Conservation (phyloP, 2,888 invertebrate genomes). For the Nysson spinosus region DNA sequence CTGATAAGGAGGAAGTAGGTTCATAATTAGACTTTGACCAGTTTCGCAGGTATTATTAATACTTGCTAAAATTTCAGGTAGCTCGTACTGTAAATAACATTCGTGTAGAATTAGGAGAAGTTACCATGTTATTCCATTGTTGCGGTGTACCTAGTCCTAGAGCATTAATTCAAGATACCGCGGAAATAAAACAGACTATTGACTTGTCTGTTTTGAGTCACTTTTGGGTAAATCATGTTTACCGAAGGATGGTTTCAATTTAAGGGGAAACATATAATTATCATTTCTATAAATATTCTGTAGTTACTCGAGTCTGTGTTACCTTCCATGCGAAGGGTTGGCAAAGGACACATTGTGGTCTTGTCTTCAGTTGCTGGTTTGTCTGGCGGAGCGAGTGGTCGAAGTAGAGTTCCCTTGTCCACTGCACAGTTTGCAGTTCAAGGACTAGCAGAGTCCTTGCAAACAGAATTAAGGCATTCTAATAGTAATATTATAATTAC, state of each 20-base stretch:
- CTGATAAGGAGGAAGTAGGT: slow-evolving; percentile 77
- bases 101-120: slow-evolving; percentile 79
- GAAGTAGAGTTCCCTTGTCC: slow-evolving; percentile 80
- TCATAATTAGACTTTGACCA: neutral
- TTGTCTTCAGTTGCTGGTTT: slow-evolving; percentile 82
- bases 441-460: slow-evolving; percentile 82
- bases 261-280: no score
- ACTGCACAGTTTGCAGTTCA: slow-evolving; percentile 84
- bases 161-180: slow-evolving; percentile 79
- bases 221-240: slow-evolving; percentile 80
- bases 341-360: slow-evolving; percentile 82
- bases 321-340: slow-evolving; percentile 81
- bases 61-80: no score
- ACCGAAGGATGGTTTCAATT: no score
- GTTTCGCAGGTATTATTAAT: neutral
- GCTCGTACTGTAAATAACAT: slow-evolving; percentile 77
- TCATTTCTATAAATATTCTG: neutral
- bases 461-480: slow-evolving; percentile 81
- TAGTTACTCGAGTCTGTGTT: slow-evolving; percentile 82
- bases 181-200: slow-evolving; percentile 80
- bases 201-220: slow-evolving; percentile 82
- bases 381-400: slow-evolving; percentile 79
- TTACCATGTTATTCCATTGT: slow-evolving; percentile 83
- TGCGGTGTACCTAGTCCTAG: slow-evolving; percentile 83
- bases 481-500: slow-evolving; percentile 81